Evolutionary conservation across 2,888 invertebrate species (phyloP).

Genomic region (Eucriotettix oculatus): DNA sequence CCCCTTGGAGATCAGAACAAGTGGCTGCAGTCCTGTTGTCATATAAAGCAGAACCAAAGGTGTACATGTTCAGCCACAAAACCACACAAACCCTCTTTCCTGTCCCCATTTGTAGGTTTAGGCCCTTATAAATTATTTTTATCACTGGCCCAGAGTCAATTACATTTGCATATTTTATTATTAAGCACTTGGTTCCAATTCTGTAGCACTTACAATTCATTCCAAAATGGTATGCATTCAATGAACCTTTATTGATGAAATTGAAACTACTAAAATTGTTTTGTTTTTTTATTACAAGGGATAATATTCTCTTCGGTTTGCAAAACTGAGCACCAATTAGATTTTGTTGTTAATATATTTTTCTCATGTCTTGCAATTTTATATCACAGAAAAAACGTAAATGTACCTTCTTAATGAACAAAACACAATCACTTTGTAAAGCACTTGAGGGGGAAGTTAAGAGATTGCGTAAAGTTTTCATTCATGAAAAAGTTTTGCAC

Average conservation of each 20-base stretch:
- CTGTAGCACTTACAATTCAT: neutral
- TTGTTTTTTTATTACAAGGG: slow-evolving; percentile 5
- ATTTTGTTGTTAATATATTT: slow-evolving; percentile 10
- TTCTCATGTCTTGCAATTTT: slow-evolving; percentile 14
- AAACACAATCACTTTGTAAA: slow-evolving; percentile 18
- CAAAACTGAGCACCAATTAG: slow-evolving; percentile 18
- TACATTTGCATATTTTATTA: neutral
- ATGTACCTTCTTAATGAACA: slow-evolving; percentile 14
- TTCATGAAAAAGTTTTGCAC: slow-evolving; percentile 8
- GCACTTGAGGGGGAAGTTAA: slow-evolving; percentile 20
- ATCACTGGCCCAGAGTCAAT: slow-evolving; percentile 5
- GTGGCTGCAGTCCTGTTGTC: neutral
- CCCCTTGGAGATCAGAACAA: slow-evolving; percentile 4
- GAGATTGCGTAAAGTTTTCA: slow-evolving; percentile 15
- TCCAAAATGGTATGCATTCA: neutral
- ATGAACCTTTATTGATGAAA: slow-evolving; percentile 7
- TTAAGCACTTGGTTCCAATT: neutral
- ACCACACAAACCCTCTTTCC: neutral
- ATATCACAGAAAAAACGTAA: slow-evolving; percentile 20
- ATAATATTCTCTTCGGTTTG: slow-evolving; percentile 10
- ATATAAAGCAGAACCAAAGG: slow-evolving; percentile 6
- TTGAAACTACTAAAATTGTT: slow-evolving; percentile 12
- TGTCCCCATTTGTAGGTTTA: slow-evolving; percentile 1
- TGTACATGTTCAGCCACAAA: slow-evolving; percentile 1
- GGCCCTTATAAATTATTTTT: slow-evolving; percentile 3